Evolutionary conservation across 1,140 invertebrate species (phyloP), one percentile per base, ranked within the genome.

Genomic region (Tribolium madens): DNA sequence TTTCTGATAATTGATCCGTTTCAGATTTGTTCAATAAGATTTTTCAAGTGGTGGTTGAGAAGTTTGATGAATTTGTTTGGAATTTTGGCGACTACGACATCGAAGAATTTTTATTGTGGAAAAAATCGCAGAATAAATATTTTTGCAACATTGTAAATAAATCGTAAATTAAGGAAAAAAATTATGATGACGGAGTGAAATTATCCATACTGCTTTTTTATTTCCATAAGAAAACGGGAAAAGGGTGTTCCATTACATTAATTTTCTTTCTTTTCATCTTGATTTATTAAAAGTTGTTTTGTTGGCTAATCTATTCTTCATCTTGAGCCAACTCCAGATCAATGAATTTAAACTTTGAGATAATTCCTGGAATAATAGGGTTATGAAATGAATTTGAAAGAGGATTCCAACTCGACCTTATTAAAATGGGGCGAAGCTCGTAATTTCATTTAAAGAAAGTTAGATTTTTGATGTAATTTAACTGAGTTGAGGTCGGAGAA

Each of bases 231-330:
- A 14, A 50, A 13, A 50, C 3, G 48, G 13, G 48, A 17, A 12
- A 33, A 64, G 26, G 21, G 57, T 36, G 57, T 64, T 64, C 57
- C 57, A 64, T 64, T 64, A 64, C 57, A 64, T 64, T 64, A 64
- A 64, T 57, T 57, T 57, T 57, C 57, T 64, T 64, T 64, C 26
- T 33, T 33, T 64, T 64, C 57, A 33, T 64, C 26, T 33, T 64
- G 57, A 64, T 64, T 64, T 64, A 64, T 64, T 64, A 64, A 64
- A 64, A 64, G 18, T 64, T 64, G 57, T 64, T 33, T 64, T 31
- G 57, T 64, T 64, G 26, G 57, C 57, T 64, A 64, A 64, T 64
- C 57, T 64, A 33, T 64, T 64, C 21, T 64, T 64, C 57, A 64
- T 64, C 21, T 64, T 33, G n/a, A 12, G 26, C 57, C 12, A 64